A percentile compares a stretch with the other conserved stretches of the same genome.
These are phyloP conservation scores for Chelonus formosanus DNA, from an alignment of 2,888 invertebrate species.

Conservation along the genomic window DNA sequence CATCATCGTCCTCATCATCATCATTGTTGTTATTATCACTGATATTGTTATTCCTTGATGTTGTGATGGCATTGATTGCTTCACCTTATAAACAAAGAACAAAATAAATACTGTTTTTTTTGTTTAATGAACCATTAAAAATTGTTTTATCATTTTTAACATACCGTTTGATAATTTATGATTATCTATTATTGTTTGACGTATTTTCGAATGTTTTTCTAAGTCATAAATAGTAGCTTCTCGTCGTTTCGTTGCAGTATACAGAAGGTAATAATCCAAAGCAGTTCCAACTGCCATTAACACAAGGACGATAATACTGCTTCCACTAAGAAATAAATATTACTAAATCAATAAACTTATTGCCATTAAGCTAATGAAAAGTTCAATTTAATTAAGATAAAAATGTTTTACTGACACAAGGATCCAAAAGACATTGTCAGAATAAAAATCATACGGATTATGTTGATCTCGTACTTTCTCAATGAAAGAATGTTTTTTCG, in stretches of 20 bases:
- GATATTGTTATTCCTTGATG: not conserved
- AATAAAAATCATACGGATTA: conserved; percentile 71
- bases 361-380: not conserved
- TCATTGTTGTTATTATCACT: conserved; percentile 25
- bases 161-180: conserved; percentile 56
- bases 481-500: conserved; percentile 65
- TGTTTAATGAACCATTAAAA: no score
- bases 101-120: no score
- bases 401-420: conserved; percentile 71
- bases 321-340: conserved; percentile 16
- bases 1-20: conserved; percentile 52
- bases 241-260: conserved; percentile 45
- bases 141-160: not conserved
- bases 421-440: conserved; percentile 77
- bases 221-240: conserved; percentile 52
- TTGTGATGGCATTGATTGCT: conserved; percentile 8
- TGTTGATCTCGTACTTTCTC: conserved; percentile 75
- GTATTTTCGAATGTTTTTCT: conserved; percentile 59
- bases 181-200: conserved; percentile 50
- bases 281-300: conserved; percentile 74
- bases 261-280: conserved; percentile 72
- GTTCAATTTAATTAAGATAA: not conserved
- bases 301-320: conserved; percentile 67
- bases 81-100: not conserved
- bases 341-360: not conserved